Percentiles rank a stretch among this genome's conserved stretches.
These are phyloP conservation scores for Pomacea canaliculata DNA, from an alignment of 2,888 invertebrate genomes.

Conservation along the genomic window DNA sequence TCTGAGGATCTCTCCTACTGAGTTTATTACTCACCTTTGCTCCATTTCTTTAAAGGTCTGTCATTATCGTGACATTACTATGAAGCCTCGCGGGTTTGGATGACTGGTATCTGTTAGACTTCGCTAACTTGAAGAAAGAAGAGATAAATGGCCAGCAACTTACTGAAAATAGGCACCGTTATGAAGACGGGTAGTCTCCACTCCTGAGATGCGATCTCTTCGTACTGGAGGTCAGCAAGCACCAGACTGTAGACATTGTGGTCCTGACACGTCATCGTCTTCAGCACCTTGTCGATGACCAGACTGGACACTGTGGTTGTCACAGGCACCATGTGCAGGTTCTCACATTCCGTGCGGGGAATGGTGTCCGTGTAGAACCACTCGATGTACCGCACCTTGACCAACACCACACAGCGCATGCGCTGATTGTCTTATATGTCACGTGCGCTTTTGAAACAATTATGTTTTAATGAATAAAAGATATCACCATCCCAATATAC, in stretches of 20 bases:
- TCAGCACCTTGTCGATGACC: constrained; percentile 25
- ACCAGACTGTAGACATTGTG: constrained; percentile 25
- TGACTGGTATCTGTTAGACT: no score
- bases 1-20: no score
- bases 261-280: constrained; percentile 22
- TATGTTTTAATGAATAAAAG: no score
- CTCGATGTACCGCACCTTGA: constrained; percentile 46
- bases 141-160: background rate
- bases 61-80: no score
- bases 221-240: constrained; percentile 22
- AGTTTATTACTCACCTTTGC: no score
- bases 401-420: background rate
- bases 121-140: no score
- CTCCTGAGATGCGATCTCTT: constrained; percentile 17
- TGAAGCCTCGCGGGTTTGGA: no score
- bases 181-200: constrained; percentile 33
- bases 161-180: constrained; percentile 11
- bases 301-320: constrained; percentile 31
- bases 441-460: no score
- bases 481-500: no score
- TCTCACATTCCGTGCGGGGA: constrained; percentile 37
- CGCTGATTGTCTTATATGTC: no score
- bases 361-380: constrained; percentile 46
- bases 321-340: constrained; percentile 49
- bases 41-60: no score